Evolutionary conservation across 2,888 invertebrate genomes (phyloP), one percentile per base, ranked within the genome.

Genomic region (Thereva unica): DNA sequence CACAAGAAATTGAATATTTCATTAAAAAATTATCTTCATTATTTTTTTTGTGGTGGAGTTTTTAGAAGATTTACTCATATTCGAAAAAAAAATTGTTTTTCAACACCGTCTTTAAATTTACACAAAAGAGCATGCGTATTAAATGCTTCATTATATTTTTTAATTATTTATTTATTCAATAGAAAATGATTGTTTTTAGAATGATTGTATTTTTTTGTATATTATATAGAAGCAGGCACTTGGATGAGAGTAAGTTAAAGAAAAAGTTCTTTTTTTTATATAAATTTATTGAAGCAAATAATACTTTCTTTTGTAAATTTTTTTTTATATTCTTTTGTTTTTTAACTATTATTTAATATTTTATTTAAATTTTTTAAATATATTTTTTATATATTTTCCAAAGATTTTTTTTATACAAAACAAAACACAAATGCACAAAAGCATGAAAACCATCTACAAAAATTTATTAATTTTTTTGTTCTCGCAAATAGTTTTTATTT

Each of bases 301-400:
- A 23, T 23, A 23, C 23, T 23, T 23, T 23, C 23, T 23, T 23
- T 61, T 61, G 61, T 50, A 38, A 37, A 23, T 50, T 61, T 61
- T 38, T 34, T 12, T 40, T 35, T 38, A n/a, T n/a, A n/a, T 42
- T 56, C 8, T 56, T 42, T 56, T 5, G 5, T 38, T 9, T 38
- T 9, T 49, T 38, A 53, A 37, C 12, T n/a, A 10, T 40, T 9
- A n/a, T 57, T 57, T 44, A 35, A 37, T 44, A 4, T 38, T 34
- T 8, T 45, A 47, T 7, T 45, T 45, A 44, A 12, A n/a, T 1
- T 57, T 45, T 34, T 47, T 59, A 9, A 52, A 55, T 55, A 55
- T 54, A 45, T 40, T 23, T 35, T 64, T 64, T 69, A 69, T 69
- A 69, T 69, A 69, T 69, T 69, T 69, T 69, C 69, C 69, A 69